These are phyloP conservation scores for Periophthalmus modestus DNA, from an alignment of 2,113 vertebrate species.

Conservation along the genomic window DNA sequence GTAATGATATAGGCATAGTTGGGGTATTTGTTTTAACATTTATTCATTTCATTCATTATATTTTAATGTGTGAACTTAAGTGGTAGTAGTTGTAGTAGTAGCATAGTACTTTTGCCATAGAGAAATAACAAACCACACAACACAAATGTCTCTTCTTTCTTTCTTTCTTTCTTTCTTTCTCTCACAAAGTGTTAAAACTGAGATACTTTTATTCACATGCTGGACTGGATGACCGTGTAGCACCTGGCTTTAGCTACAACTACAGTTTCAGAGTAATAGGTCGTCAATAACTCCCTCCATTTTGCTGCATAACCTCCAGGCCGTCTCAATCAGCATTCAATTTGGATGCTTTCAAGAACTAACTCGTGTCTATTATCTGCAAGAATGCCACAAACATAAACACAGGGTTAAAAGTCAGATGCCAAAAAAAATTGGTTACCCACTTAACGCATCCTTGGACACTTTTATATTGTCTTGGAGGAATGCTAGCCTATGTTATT, in stretches of 20 bases:
- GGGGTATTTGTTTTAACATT: too few relatives aligned
- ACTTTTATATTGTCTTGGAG: slow-evolving; percentile 38
- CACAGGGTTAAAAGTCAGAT: slow-evolving; percentile 64
- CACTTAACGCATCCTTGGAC: slow-evolving; percentile 58
- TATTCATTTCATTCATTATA: too few relatives aligned
- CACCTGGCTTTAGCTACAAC: slow-evolving; percentile 22
- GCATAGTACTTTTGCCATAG: too few relatives aligned
- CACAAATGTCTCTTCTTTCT: not conserved
- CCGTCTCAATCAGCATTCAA: slow-evolving; percentile 60
- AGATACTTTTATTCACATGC: not conserved
- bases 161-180: not conserved
- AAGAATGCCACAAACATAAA: slow-evolving; percentile 56
- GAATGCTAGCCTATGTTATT: slow-evolving; percentile 42
- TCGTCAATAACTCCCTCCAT: slow-evolving; percentile 51
- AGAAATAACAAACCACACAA: too few relatives aligned
- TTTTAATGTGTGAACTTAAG: too few relatives aligned
- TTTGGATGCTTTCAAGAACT: slow-evolving; percentile 57
- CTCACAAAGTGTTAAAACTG: not conserved
- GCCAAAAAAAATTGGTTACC: slow-evolving; percentile 57
- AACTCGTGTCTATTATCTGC: slow-evolving; percentile 56
- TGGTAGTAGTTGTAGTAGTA: too few relatives aligned
- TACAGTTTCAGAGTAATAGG: slow-evolving; percentile 19
- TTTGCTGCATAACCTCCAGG: slow-evolving; percentile 59
- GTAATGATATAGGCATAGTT: too few relatives aligned
- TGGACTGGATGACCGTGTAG: not conserved